Evolutionary conservation across 1,140 invertebrate species (phyloP).

Genomic region (Bemisia tabaci): DNA sequence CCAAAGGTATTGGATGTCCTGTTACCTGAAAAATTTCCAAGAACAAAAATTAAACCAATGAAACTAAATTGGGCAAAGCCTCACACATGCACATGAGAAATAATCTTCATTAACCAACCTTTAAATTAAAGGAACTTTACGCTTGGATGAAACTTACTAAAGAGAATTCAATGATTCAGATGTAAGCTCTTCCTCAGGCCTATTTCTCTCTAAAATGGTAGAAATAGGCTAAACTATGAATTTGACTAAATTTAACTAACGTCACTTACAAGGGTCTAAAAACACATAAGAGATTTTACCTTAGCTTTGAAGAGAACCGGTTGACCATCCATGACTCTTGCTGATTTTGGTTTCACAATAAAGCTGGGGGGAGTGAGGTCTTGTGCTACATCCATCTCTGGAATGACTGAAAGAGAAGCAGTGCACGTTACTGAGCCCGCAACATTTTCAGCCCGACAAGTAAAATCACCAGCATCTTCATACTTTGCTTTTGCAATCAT

Average conservation of each 20-base stretch:
- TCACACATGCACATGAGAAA: too few species aligned
- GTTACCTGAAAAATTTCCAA: conserved; percentile 29
- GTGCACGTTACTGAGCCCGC: conserved; percentile 71
- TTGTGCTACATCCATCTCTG: conserved; percentile 43
- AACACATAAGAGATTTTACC: too few species aligned
- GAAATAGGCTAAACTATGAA: too few species aligned
- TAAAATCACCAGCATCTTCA: conserved; percentile 62
- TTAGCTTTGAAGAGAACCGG: conserved; percentile 62
- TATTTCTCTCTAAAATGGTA: too few species aligned
- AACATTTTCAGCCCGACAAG: conserved; percentile 77
- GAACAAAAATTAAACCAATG: not conserved
- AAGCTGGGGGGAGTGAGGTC: conserved; percentile 61
- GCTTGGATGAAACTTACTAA: too few species aligned
- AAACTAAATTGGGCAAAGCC: too few species aligned
- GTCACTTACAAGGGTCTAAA: too few species aligned
- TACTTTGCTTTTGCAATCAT: conserved; percentile 58
- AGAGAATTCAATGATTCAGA: too few species aligned
- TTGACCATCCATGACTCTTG: conserved; percentile 86
- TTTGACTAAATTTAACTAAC: too few species aligned
- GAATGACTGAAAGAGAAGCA: conserved; percentile 53
- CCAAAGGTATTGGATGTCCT: conserved; percentile 66
- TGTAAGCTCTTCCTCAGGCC: too few species aligned
- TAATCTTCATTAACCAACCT: too few species aligned
- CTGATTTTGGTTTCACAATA: conserved; percentile 47
- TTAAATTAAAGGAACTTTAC: too few species aligned